Conservation (phyloP, 2,797 vertebrate species). For the Tinamus major region DNA sequence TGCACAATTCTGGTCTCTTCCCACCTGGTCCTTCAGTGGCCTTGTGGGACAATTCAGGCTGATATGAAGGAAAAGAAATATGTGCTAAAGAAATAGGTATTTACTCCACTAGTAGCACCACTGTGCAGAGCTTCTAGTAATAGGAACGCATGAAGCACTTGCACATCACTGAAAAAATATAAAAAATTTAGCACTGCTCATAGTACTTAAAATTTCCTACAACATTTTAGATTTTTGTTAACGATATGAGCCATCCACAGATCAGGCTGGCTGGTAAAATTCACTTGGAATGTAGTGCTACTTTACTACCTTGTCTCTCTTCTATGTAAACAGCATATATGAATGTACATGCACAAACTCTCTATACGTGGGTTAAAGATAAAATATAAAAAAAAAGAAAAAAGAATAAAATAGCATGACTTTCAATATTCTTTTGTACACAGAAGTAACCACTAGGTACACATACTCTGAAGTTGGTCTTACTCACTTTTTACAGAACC, state of each 20-base stretch:
- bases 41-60: neutral
- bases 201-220: neutral
- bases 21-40: neutral
- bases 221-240: neutral
- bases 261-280: neutral
- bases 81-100: neutral
- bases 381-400: neutral
- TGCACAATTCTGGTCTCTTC: neutral
- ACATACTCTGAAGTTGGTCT: neutral
- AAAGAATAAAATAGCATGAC: neutral
- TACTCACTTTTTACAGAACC: neutral
- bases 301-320: neutral
- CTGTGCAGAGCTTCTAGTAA: neutral
- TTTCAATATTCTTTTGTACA: neutral
- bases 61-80: neutral
- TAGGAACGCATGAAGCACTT: neutral
- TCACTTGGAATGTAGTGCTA: neutral
- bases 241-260: neutral
- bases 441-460: neutral
- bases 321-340: neutral
- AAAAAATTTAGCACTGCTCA: neutral
- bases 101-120: neutral
- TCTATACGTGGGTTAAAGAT: neutral
- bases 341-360: neutral
- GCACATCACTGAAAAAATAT: neutral